These are phyloP conservation scores for Sericinus montela DNA, from an alignment of 2,888 invertebrate species.

Conservation along the genomic window DNA sequence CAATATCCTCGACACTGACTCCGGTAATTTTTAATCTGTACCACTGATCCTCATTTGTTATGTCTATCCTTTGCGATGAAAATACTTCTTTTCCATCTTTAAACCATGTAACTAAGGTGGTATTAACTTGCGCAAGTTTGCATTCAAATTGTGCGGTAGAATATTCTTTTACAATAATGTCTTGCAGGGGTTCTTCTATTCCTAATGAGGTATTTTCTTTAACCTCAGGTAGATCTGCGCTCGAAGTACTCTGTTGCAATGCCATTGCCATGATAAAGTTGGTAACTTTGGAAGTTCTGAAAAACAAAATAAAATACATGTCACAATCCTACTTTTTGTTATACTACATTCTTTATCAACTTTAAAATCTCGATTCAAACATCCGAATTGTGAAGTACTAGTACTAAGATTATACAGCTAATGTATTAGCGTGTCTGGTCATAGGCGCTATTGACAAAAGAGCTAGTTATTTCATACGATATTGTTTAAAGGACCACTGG, in stretches of 20 bases:
- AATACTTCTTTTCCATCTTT: slow-evolving; percentile 29
- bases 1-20: slow-evolving; percentile 28
- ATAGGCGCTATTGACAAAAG: too few species aligned
- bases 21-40: slow-evolving; percentile 29
- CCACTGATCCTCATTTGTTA: slow-evolving; percentile 22
- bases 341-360: too few species aligned
- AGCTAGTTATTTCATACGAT: too few species aligned
- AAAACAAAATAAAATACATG: background rate
- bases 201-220: slow-evolving; percentile 14
- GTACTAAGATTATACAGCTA: too few species aligned
- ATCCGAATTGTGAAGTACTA: too few species aligned
- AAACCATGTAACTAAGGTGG: slow-evolving; percentile 28
- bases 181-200: slow-evolving; percentile 28
- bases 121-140: slow-evolving; percentile 22
- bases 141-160: slow-evolving; percentile 29
- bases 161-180: slow-evolving; percentile 27
- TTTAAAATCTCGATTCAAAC: too few species aligned
- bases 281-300: background rate
- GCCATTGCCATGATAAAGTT: background rate
- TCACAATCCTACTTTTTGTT: too few species aligned
- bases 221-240: background rate
- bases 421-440: too few species aligned
- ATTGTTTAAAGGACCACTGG: too few species aligned
- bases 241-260: background rate
- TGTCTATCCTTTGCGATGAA: slow-evolving; percentile 24